Evolutionary conservation across 2,797 vertebrate genomes (phyloP).

Genomic region (Crocodylus rhombifer): DNA sequence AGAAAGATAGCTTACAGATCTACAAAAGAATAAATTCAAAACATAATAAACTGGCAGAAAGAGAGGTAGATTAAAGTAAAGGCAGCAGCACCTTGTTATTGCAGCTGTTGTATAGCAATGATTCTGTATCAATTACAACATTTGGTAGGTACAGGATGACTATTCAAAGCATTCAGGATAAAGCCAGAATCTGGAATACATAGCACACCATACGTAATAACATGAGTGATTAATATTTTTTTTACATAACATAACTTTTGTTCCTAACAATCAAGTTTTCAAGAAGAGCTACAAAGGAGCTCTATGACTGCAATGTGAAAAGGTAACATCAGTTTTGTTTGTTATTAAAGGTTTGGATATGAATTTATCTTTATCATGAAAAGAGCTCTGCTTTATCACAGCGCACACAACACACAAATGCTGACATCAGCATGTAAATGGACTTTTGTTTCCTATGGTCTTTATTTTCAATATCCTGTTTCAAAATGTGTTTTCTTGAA

Average conservation of each 20-base stretch:
- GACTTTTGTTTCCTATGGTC: constrained; percentile 75
- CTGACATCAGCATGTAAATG: constrained; percentile 78
- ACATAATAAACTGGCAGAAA: constrained; percentile 91
- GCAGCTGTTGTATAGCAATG: constrained; percentile 86
- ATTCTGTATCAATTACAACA: constrained; percentile 95
- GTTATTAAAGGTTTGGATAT: constrained; percentile 84
- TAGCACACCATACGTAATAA: constrained; percentile 84
- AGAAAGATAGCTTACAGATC: constrained; percentile 96
- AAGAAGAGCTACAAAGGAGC: constrained; percentile 78
- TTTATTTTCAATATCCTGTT: constrained; percentile 84
- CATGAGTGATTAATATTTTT: constrained; percentile 84
- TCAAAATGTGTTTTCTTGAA: constrained; percentile 71
- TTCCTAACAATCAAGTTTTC: constrained; percentile 85
- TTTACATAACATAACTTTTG: constrained; percentile 87
- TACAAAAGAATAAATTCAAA: constrained; percentile 95
- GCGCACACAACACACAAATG: constrained; percentile 69
- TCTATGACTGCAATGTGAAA: constrained; percentile 73
- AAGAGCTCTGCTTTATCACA: constrained; percentile 79
- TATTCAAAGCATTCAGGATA: constrained; percentile 90
- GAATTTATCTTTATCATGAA: constrained; percentile 85
- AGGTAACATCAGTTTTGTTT: constrained; percentile 73
- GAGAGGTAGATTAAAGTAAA: constrained; percentile 93
- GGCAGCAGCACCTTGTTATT: constrained; percentile 92
- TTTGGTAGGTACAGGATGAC: constrained; percentile 84
- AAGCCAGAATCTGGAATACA: constrained; percentile 84